Percentiles rank a stretch among this genome's conserved stretches.
Evolutionary conservation across 1,140 invertebrate species (phyloP).

Genomic region (Drosophila pallidifrons): DNA sequence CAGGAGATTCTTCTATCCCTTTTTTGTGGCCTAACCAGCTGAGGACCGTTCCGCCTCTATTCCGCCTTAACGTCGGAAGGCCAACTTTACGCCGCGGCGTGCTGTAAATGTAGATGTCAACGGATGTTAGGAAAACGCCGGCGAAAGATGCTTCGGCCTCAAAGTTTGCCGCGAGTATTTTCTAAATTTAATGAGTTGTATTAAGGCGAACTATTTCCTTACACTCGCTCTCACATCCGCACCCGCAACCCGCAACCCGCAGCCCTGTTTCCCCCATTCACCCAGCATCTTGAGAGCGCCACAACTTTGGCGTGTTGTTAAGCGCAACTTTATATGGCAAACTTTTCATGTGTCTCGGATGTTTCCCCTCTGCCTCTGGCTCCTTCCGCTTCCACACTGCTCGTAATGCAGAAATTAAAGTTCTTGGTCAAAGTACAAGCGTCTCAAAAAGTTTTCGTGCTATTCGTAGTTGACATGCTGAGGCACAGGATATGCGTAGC

Average conservation of each 20-base stretch:
- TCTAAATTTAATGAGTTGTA: constrained; percentile 84
- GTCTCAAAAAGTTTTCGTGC: constrained; percentile 68
- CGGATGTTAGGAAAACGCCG: constrained; percentile 60
- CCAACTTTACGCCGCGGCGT: constrained; percentile 59
- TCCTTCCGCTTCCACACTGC: constrained; percentile 49
- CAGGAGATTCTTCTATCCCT: constrained; percentile 18
- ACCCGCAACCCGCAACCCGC: not conserved
- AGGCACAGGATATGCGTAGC: constrained; percentile 76
- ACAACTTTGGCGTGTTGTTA: constrained; percentile 63
- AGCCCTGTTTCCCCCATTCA: too few relatives aligned
- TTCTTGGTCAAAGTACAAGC: constrained; percentile 80
- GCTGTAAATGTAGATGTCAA: constrained; percentile 78
- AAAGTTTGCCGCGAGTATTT: constrained; percentile 72
- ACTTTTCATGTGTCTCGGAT: constrained; percentile 63
- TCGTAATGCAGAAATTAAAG: constrained; percentile 80
- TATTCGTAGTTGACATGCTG: constrained; percentile 72
- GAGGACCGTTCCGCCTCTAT: constrained; percentile 1
- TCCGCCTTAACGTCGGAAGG: constrained; percentile 8
- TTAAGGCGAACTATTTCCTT: constrained; percentile 59
- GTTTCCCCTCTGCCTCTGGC: not conserved
- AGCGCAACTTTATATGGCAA: constrained; percentile 76
- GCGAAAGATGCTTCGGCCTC: constrained; percentile 38
- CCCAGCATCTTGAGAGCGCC: constrained; percentile 9
- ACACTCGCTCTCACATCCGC: not conserved
- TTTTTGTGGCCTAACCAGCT: constrained; percentile 26